Conservation (phyloP, 2,797 vertebrate species). For the Buphagus erythrorhynchus region DNA sequence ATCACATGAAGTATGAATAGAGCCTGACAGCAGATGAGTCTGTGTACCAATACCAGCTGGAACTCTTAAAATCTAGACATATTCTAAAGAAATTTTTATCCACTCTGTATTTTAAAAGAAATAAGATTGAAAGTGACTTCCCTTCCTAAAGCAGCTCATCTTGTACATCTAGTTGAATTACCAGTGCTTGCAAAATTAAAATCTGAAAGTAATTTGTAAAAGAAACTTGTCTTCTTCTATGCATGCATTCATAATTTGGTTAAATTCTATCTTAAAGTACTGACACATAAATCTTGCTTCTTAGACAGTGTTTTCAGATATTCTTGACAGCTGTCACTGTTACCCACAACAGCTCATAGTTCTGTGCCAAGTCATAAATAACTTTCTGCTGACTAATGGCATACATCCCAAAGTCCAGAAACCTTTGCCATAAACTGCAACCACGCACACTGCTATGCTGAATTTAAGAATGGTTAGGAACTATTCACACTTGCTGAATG, state of each 20-base stretch:
- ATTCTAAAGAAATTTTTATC: not conserved
- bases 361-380: not conserved
- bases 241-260: not conserved
- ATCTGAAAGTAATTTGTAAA: not conserved
- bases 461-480: not conserved
- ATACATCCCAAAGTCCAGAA: not conserved
- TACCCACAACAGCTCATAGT: not conserved
- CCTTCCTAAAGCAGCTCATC: not conserved
- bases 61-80: not conserved
- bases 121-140: not conserved
- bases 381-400: not conserved
- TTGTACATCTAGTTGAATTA: not conserved
- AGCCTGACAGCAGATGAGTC: not conserved
- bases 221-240: not conserved
- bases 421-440: not conserved
- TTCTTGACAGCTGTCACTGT: not conserved
- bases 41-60: not conserved
- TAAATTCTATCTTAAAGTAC: not conserved
- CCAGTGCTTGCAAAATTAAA: not conserved
- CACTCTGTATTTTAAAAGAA: not conserved
- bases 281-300: not conserved
- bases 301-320: not conserved
- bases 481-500: not conserved
- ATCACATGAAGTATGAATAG: not conserved
- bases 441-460: not conserved